Base-by-base conservation (phyloP, 2,113 vertebrate species). In the Hystrix brachyura region DNA sequence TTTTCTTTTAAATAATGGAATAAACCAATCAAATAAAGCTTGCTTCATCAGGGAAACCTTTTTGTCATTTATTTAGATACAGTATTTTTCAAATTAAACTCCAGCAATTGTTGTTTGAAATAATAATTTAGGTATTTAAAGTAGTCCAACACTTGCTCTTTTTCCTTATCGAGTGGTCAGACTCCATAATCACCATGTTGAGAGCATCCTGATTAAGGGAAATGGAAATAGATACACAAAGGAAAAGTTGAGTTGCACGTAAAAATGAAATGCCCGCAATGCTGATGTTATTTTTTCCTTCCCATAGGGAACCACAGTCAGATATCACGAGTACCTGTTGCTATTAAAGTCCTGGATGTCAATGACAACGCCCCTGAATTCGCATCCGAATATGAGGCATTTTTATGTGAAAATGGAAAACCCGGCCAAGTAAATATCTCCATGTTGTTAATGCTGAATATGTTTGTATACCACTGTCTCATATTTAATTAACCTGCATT, bases 281-380 rank as follows among this genome's bases (percentile, higher is more conserved):
- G 5, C 92, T 98, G 96, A 98, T 97, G 60, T 97, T 97, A 93
- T 98, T 89, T 98, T 90, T 98, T 98, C 97, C 94, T 98, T 97
- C 96, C 95, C 96, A 96, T 95, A 99, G 99, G 99, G 98, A 99
- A 99, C 98, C 99, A 99, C 99, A 99, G 99, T 98, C 99, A 99
- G 98, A 99, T 99, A 97, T 99, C 99, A 69, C 99, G 99, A 92
- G 99, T 99, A 32, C 99, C 99, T 65, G 99, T 99, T 97, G 99
- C 99, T 90, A 99, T 99, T 98, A 99, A 99, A 98, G 99, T 99
- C 94, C 99, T 99, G 94, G 99, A 99, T 98, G 99, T 99, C 97
- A 99, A 99, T n/a, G 99, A 99, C 99, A 99, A 99, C 8, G 99
- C 99, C 92, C 99, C 99, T 10, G 99, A 99, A 98, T 99, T 99